Evolutionary conservation across 1,140 invertebrate species (phyloP).

Genomic region (Notospermus geniculatus): DNA sequence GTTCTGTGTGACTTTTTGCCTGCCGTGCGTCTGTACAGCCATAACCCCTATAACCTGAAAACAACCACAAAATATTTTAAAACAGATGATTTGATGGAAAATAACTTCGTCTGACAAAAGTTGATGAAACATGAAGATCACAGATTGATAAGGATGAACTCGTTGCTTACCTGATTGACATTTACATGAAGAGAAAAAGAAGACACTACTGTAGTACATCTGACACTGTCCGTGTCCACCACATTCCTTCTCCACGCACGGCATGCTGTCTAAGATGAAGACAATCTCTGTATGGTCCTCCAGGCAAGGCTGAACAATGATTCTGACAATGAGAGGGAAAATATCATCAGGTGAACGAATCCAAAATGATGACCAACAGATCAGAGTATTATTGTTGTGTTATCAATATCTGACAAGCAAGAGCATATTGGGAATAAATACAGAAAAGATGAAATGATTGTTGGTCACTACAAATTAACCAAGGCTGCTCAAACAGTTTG

Average conservation of each 20-base stretch:
- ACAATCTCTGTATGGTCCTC: constrained; percentile 12
- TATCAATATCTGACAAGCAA: too few species aligned
- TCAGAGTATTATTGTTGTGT: too few species aligned
- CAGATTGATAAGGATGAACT: not conserved
- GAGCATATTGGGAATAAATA: too few species aligned
- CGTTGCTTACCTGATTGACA: constrained; percentile 57
- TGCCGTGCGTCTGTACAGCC: constrained; percentile 78
- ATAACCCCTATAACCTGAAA: constrained; percentile 70
- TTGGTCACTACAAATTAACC: too few species aligned
- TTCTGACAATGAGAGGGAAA: constrained; percentile 32
- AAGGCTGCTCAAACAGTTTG: too few species aligned
- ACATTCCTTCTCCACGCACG: constrained; percentile 54
- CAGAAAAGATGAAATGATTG: too few species aligned
- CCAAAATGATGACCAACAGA: too few species aligned
- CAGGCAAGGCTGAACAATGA: not conserved
- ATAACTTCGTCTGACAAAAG: too few species aligned
- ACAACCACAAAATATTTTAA: not conserved
- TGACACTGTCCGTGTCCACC: constrained; percentile 62
- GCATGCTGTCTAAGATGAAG: constrained; percentile 45
- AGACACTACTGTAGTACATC: constrained; percentile 69
- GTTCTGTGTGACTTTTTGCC: constrained; percentile 66
- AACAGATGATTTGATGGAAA: too few species aligned
- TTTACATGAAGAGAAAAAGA: constrained; percentile 57
- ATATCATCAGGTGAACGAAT: constrained; percentile 15
- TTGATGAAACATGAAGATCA: too few species aligned